Conservation (phyloP, 2,113 vertebrate genomes). For the Tor tambroides region DNA sequence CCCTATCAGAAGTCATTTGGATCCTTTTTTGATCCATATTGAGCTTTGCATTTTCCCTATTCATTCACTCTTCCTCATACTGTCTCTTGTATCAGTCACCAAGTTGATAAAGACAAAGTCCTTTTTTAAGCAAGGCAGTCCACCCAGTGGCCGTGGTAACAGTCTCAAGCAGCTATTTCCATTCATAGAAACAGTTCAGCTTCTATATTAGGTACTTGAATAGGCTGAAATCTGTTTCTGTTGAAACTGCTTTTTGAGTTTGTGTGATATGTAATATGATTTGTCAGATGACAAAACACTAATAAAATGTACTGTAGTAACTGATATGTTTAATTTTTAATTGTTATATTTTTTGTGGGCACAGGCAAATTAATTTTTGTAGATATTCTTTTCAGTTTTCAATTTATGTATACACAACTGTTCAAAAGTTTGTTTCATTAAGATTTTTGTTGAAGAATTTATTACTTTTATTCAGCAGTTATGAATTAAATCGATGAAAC, state of each 20-base stretch:
- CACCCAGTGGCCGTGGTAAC: constrained; percentile 9
- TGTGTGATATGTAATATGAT: neutral
- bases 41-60: neutral
- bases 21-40: neutral
- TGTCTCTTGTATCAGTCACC: neutral
- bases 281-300: neutral
- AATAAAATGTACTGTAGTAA: neutral
- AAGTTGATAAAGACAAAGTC: neutral
- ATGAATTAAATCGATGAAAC: neutral
- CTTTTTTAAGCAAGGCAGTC: constrained; percentile 7
- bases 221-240: neutral
- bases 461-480: neutral
- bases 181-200: neutral
- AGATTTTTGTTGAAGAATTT: neutral
- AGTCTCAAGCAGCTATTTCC: neutral
- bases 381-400: neutral
- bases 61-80: neutral
- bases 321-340: neutral
- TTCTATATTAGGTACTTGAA: neutral
- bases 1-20: neutral
- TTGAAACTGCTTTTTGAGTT: neutral
- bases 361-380: neutral
- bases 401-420: neutral
- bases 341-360: neutral
- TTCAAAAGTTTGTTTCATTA: neutral